Conservation (phyloP, 2,113 vertebrate species). For the zebrafish (Danio rerio) region DNA sequence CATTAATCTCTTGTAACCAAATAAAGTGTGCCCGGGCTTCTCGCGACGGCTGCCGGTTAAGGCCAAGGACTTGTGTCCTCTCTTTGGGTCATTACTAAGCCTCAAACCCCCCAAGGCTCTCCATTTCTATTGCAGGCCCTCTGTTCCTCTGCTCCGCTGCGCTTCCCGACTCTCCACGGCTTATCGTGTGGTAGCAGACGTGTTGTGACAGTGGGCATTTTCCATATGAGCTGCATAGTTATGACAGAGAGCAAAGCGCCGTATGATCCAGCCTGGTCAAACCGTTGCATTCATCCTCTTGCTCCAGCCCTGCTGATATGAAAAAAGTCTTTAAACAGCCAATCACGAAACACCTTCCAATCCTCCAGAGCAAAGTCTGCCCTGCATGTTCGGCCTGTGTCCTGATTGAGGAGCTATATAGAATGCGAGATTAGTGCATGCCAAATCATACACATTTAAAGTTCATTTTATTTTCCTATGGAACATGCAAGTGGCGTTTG, state of each 20-base stretch:
- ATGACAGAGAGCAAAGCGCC: slow-evolving; percentile 26
- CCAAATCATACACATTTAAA: neutral
- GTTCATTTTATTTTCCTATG: neutral
- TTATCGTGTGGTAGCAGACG: slow-evolving; percentile 50
- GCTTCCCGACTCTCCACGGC: slow-evolving; percentile 21
- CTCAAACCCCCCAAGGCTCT: slow-evolving; percentile 27
- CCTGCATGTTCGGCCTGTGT: neutral
- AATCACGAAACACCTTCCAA: slow-evolving; percentile 28
- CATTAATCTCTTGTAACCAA: slow-evolving; percentile 59
- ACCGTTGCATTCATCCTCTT: neutral
- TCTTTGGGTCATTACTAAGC: slow-evolving; percentile 46
- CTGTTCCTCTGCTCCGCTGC: neutral
- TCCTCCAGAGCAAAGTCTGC: slow-evolving; percentile 24
- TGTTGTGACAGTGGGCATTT: slow-evolving; percentile 30
- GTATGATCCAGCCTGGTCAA: slow-evolving; percentile 26
- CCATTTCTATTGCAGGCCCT: slow-evolving; percentile 11
- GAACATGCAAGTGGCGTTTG: neutral
- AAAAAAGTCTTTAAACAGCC: slow-evolving; percentile 19
- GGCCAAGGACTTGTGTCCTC: slow-evolving; percentile 46
- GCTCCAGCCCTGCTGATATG: slow-evolving; percentile 21
- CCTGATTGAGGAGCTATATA: neutral
- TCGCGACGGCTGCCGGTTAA: slow-evolving; percentile 14
- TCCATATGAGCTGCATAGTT: slow-evolving; percentile 23
- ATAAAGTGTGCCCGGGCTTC: slow-evolving; percentile 42
- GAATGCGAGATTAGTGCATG: neutral